These are phyloP conservation scores for Perccottus glenii DNA, from an alignment of 2,113 vertebrate genomes.

Conservation along the genomic window DNA sequence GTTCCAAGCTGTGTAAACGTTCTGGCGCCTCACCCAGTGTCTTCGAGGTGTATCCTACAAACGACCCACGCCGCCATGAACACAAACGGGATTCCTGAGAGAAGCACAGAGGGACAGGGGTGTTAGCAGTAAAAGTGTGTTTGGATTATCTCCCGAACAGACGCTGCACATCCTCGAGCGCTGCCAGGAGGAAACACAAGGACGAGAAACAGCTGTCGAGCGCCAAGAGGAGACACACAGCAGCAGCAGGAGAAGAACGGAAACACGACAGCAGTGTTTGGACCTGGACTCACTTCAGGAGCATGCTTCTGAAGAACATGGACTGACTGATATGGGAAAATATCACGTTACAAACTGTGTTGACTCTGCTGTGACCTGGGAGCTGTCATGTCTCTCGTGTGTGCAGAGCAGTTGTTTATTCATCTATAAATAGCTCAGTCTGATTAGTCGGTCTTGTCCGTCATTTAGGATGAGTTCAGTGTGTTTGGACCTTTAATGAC, in stretches of 20 bases:
- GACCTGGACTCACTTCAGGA: not conserved
- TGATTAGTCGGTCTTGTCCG: too few species aligned
- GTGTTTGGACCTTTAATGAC: too few species aligned
- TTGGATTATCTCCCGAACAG: conserved; percentile 34
- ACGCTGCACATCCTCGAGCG: conserved; percentile 26
- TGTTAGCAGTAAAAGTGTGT: conserved; percentile 20
- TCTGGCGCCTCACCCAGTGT: conserved; percentile 78
- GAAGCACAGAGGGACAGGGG: conserved; percentile 3
- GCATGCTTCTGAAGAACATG: not conserved
- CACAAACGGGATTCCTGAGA: conserved; percentile 73
- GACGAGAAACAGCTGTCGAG: conserved; percentile 29
- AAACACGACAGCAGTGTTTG: too few species aligned
- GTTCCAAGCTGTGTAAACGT: not conserved
- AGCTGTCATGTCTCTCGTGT: too few species aligned
- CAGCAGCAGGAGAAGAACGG: conserved; percentile 23
- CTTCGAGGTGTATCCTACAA: conserved; percentile 87
- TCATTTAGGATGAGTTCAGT: too few species aligned
- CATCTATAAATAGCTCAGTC: too few species aligned
- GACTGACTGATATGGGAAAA: not conserved
- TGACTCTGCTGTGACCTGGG: too few species aligned
- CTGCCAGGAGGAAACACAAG: conserved; percentile 35
- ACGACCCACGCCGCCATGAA: conserved; percentile 87
- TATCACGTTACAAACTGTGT: too few species aligned
- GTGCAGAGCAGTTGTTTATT: too few species aligned
- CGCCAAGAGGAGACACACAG: not conserved